Percentiles rank a stretch among this genome's conserved stretches.
Conservation (phyloP, 1,140 invertebrate genomes). For the Nephila pilipes region DNA sequence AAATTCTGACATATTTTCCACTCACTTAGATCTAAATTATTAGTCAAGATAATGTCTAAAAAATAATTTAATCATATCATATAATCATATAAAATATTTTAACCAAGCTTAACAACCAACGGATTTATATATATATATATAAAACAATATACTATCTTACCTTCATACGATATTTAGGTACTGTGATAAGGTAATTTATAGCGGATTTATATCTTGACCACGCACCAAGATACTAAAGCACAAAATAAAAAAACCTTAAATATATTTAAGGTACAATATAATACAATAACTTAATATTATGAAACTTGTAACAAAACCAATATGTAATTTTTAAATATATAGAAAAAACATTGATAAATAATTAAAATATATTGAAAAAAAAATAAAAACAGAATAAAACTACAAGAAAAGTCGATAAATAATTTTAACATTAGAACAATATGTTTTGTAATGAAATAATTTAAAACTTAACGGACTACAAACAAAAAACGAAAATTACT, state of each 20-base stretch:
- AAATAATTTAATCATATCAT: too few species aligned
- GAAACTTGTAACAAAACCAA: too few species aligned
- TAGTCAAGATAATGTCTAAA: too few species aligned
- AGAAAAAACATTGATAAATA: too few species aligned
- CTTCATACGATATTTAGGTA: conserved; percentile 91
- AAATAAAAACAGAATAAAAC: neutral
- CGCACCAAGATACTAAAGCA: conserved; percentile 83
- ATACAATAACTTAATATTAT: too few species aligned
- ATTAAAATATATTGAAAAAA: neutral
- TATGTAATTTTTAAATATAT: too few species aligned
- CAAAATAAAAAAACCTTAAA: neutral
- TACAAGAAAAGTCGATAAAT: neutral
- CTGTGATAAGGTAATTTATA: conserved; percentile 91
- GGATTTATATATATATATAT: too few species aligned
- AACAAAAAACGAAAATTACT: conserved; percentile 80
- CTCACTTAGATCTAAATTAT: too few species aligned
- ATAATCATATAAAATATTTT: too few species aligned
- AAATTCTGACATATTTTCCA: too few species aligned
- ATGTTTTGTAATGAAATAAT: neutral
- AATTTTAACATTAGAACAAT: neutral
- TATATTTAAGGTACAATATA: neutral
- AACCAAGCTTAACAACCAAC: too few species aligned
- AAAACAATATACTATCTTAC: conserved; percentile 57
- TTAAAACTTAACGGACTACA: neutral
- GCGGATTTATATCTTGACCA: conserved; percentile 88